These are phyloP conservation scores for Neocrepidodera transversa DNA, from an alignment of 2,888 invertebrate genomes.

Conservation along the genomic window DNA sequence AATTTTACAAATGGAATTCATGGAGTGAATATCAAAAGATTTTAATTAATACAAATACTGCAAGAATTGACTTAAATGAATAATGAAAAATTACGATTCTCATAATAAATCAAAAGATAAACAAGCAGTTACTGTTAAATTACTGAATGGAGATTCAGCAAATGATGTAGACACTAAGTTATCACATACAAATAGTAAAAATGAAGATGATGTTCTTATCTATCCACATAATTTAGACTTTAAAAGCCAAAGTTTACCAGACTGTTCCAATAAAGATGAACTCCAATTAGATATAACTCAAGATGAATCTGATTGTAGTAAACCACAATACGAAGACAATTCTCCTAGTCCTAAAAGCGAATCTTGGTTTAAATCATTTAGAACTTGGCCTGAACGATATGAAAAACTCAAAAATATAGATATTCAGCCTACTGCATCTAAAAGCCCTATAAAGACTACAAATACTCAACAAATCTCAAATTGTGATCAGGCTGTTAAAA, in stretches of 20 bases:
- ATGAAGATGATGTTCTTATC: constrained; percentile 1
- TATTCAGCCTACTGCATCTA: background rate
- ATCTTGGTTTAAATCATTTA: constrained; percentile 62
- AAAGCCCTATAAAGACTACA: constrained; percentile 30
- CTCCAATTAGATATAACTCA: background rate
- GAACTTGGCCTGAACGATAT: constrained; percentile 63
- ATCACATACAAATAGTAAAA: background rate
- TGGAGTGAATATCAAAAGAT: background rate
- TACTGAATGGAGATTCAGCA: constrained; percentile 23
- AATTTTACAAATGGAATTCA: background rate
- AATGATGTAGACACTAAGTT: constrained; percentile 33
- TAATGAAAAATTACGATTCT: constrained; percentile 40
- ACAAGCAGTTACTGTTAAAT: constrained; percentile 20
- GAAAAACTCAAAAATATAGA: constrained; percentile 55
- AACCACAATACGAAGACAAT: constrained; percentile 17
- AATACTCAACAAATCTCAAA: constrained; percentile 45
- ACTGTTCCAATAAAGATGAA: constrained; percentile 52
- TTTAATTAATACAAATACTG: background rate
- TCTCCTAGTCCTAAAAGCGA: constrained; percentile 37
- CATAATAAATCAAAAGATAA: constrained; percentile 27
- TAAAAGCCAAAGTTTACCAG: constrained; percentile 59
- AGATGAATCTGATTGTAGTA: constrained; percentile 30
- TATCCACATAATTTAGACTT: constrained; percentile 43
- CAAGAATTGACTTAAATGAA: constrained; percentile 23
- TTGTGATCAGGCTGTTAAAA: constrained; percentile 58